Base-by-base conservation (phyloP, 2,888 invertebrate species). In the Drosophila algonquin region DNA sequence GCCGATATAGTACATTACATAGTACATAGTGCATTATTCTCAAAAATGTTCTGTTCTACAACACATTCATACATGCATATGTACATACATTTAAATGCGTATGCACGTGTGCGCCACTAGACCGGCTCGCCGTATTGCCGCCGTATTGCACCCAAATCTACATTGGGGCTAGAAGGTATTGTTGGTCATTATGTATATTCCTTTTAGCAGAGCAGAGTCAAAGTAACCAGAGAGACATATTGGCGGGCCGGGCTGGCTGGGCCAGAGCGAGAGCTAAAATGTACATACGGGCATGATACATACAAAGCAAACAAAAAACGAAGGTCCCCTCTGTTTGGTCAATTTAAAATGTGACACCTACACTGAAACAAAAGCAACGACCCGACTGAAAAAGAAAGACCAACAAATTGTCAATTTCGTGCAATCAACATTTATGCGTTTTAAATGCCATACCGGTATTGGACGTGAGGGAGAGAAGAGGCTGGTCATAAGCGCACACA, bases 381-480 rank as follows among this genome's bases (percentile, higher is more conserved):
- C 27, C 46, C 24, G 24, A 24, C 24, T 5, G 24, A 24, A 51
- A 27, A 27, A 55, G 53, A 59, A 71, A 63, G 45, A 76, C 62
- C 68, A 65, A 44, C 68, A 76, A 77, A 75, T 67, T 80, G 80
- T 76, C 78, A 80, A 85, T 81, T 83, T 80, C 74, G 86, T 78
- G 79, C 80, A 80, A 87, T 83, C 86, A 88, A 85, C 83, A 82
- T 84, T 87, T 82, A 88, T 88, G 88, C 86, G 88, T 83, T 87
- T 85, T 56, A 64, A 75, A 70, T 59, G 67, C 77, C 77, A 79
- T 79, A 75, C 76, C 71, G 73, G 74, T 40, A 40, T 40, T 40
- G 40, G 14, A n/a, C 40, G 40, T 40, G 40, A 40, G 72, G 74
- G 47, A 57, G 73, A 76, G 76, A 73, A 72, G 75, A 75, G 86